A percentile compares a stretch with the other conserved stretches of the same genome.
Conservation (phyloP, 2,797 vertebrate species). For the Gallinago solitaria region DNA sequence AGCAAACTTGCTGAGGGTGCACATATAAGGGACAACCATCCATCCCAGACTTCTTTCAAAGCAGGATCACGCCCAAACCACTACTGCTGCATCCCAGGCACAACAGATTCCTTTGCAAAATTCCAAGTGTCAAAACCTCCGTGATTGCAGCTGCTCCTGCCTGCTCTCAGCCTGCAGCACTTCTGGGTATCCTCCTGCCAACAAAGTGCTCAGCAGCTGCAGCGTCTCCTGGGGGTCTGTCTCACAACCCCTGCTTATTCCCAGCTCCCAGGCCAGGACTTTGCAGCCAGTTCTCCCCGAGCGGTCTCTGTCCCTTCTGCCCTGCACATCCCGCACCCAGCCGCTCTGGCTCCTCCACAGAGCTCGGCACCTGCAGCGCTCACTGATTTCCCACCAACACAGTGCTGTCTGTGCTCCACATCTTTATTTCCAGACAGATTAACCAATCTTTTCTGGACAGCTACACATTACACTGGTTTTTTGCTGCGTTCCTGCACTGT, state of each 20-base stretch:
- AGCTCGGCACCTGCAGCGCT: neutral
- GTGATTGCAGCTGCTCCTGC: neutral
- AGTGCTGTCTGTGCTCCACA: neutral
- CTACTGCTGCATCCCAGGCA: neutral
- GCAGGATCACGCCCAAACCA: neutral
- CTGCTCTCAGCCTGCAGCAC: no score
- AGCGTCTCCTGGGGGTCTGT: neutral
- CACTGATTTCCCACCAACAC: fast-evolving
- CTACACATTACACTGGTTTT: neutral
- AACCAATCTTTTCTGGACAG: neutral
- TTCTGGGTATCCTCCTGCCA: neutral
- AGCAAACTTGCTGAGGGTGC: no score
- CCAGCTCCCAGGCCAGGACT: neutral
- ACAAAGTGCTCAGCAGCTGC: neutral
- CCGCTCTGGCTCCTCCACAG: neutral
- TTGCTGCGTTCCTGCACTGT: neutral
- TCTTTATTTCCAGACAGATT: neutral
- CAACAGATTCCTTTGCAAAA: neutral
- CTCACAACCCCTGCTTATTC: neutral
- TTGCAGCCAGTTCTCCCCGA: neutral
- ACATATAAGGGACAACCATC: neutral
- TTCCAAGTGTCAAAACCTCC: neutral
- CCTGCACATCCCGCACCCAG: neutral
- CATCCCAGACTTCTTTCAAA: neutral
- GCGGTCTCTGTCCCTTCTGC: neutral